Evolutionary conservation across 2,888 invertebrate species (phyloP).

Genomic region (Antheraea yamamai): DNA sequence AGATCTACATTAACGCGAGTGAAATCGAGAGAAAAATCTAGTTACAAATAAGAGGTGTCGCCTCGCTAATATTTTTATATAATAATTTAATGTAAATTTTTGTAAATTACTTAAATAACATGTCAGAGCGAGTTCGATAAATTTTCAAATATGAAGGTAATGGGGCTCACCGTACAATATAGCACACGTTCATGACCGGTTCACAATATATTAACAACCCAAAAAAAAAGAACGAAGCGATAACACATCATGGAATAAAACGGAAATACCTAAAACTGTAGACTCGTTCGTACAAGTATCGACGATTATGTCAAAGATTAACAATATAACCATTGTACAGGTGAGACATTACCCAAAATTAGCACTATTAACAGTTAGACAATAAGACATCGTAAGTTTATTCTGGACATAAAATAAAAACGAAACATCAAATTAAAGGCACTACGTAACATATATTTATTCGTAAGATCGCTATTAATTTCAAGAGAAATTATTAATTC

Average conservation of each 20-base stretch:
- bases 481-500: too few species aligned
- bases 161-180: background rate
- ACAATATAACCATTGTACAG: conserved; percentile 17
- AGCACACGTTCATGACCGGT: conserved; percentile 28
- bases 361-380: background rate
- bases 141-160: background rate
- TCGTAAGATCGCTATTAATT: too few species aligned
- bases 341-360: conserved; percentile 1
- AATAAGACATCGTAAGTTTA: background rate
- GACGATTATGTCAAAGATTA: conserved; percentile 28
- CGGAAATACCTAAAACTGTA: conserved; percentile 33
- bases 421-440: background rate
- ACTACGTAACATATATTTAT: background rate
- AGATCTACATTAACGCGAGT: too few species aligned
- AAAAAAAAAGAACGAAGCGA: conserved; percentile 29
- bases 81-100: background rate
- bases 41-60: background rate
- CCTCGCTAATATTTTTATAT: background rate
- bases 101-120: background rate
- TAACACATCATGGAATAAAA: conserved; percentile 27
- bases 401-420: background rate
- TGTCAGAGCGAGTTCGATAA: background rate
- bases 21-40: background rate
- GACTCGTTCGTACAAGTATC: conserved; percentile 28
- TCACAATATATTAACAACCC: conserved; percentile 25